Evolutionary conservation across 35 echinoderm and acorn worm genomes (phyloP).

Genomic region (Diadema setosum): DNA sequence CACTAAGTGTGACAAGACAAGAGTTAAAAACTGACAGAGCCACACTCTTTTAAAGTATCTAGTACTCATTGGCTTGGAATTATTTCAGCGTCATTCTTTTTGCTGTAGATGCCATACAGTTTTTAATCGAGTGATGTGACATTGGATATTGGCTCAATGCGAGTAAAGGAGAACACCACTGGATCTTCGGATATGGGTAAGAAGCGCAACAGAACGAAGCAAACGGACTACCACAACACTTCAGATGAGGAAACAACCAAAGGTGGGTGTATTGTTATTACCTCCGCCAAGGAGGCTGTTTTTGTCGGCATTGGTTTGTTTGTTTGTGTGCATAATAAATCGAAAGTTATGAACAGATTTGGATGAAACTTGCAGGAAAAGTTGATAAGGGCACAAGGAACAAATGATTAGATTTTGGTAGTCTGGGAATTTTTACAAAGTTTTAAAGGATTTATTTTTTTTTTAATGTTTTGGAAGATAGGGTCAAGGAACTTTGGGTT

Average conservation of each 20-base stretch:
- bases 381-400: too few relatives aligned
- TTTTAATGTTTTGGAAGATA: background rate
- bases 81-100: too few relatives aligned
- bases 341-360: too few relatives aligned
- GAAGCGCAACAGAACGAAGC: slow-evolving; percentile 80
- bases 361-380: too few relatives aligned
- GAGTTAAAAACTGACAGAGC: too few relatives aligned
- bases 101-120: background rate
- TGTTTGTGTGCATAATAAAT: too few relatives aligned
- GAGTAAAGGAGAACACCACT: slow-evolving; percentile 70
- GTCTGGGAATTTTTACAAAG: background rate
- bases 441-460: background rate
- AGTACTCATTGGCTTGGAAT: too few relatives aligned
- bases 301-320: too few relatives aligned
- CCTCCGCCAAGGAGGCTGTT: background rate
- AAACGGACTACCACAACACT: slow-evolving; percentile 84
- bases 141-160: slow-evolving; percentile 67
- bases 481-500: too few relatives aligned
- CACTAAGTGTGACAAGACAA: too few relatives aligned
- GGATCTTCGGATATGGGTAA: slow-evolving; percentile 72
- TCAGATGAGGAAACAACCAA: slow-evolving; percentile 84
- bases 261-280: too few relatives aligned
- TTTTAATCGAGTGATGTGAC: slow-evolving; percentile 11
- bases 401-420: background rate
- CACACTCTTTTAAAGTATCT: too few relatives aligned